Conservation (phyloP, 2,888 invertebrate genomes). For the Scelioninae gen. 2 region DNA sequence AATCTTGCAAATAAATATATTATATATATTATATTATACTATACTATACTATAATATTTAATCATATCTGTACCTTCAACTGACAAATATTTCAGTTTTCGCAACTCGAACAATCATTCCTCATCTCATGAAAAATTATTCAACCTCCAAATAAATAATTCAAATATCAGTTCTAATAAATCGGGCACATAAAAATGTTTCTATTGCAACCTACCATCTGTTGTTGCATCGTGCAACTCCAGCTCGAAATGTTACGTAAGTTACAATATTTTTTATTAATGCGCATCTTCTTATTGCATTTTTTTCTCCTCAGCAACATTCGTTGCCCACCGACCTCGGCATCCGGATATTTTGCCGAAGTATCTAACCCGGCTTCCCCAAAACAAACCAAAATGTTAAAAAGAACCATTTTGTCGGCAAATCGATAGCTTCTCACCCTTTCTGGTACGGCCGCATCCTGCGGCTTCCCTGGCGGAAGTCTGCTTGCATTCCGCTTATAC, state of each 20-base stretch:
- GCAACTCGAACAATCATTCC: too few species aligned
- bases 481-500: conserved; percentile 60
- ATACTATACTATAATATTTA: too few species aligned
- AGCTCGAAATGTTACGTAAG: conserved; percentile 26
- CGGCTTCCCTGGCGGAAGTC: conserved; percentile 56
- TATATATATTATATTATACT: too few species aligned
- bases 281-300: conserved; percentile 8
- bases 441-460: conserved; percentile 47
- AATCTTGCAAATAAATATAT: too few species aligned
- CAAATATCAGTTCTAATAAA: too few species aligned
- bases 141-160: too few species aligned
- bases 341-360: conserved; percentile 47
- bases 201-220: too few species aligned
- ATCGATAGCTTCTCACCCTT: conserved; percentile 52
- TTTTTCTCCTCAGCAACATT: conserved; percentile 41
- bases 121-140: too few species aligned
- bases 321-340: conserved; percentile 40
- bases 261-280: conserved; percentile 37
- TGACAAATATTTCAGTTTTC: too few species aligned
- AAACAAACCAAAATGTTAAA: conserved; percentile 53
- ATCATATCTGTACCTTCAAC: too few species aligned
- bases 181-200: too few species aligned
- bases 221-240: too few species aligned
- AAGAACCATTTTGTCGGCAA: conserved; percentile 48
- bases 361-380: conserved; percentile 17